phyloP scores from a whole-genome alignment of 1,140 invertebrate genomes.

The Euwallacea similis region DNA sequence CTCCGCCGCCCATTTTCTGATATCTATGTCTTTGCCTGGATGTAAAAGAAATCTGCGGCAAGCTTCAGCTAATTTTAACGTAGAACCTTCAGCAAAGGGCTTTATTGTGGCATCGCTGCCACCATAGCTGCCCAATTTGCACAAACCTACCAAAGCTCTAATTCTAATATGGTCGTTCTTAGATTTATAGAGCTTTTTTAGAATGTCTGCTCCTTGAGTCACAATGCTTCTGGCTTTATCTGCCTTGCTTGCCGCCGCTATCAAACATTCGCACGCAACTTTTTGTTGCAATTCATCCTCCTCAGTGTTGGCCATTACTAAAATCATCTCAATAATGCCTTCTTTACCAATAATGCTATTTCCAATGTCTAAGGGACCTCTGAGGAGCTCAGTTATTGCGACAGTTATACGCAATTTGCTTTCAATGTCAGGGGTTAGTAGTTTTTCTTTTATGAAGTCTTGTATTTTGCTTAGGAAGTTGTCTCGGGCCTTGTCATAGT shows the following conservation, averaged over 20 bases:
- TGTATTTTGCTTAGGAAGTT: constrained; percentile 78
- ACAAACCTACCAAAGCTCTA: constrained; percentile 89
- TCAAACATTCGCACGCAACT: constrained; percentile 92
- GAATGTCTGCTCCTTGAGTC: constrained; percentile 87
- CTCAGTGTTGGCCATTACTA: constrained; percentile 91
- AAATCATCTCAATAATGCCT: constrained; percentile 94
- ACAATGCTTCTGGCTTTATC: constrained; percentile 94
- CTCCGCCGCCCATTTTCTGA: constrained; percentile 95
- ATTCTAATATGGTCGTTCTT: constrained; percentile 89
- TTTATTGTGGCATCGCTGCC: constrained; percentile 93
- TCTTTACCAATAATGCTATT: constrained; percentile 84
- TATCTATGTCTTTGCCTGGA: constrained; percentile 82
- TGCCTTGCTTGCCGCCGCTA: constrained; percentile 95
- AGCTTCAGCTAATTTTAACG: constrained; percentile 88
- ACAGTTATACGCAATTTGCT: constrained; percentile 85
- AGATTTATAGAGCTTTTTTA: constrained; percentile 92
- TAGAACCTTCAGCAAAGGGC: constrained; percentile 94
- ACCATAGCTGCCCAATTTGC: constrained; percentile 91
- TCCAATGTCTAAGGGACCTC: constrained; percentile 92
- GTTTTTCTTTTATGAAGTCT: constrained; percentile 85
- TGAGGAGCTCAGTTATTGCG: constrained; percentile 86
- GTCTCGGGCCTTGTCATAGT: constrained; percentile 81
- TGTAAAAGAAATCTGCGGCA: constrained; percentile 91
- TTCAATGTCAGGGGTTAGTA: constrained; percentile 85
- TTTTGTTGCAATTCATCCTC: constrained; percentile 79